Evolutionary conservation across 2,888 invertebrate genomes (phyloP).

Genomic region (Caenorhabditis panamensis): DNA sequence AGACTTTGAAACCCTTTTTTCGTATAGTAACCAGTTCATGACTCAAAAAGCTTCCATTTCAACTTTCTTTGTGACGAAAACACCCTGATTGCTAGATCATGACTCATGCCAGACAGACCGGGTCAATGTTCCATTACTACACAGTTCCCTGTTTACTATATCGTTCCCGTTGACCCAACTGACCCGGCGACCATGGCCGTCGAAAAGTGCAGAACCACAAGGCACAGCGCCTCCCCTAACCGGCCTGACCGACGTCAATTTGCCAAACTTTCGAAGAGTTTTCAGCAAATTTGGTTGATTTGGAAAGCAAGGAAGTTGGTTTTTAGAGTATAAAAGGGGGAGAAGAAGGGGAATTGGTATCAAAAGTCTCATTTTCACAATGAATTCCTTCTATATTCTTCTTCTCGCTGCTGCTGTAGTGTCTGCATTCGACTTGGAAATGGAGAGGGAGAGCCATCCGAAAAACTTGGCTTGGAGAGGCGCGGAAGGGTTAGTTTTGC

Average conservation of each 20-base stretch:
- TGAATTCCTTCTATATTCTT: no score
- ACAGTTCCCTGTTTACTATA: background rate
- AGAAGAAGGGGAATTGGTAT: background rate
- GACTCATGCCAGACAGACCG: no score
- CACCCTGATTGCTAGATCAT: no score
- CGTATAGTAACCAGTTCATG: no score
- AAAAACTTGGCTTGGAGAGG: constrained; percentile 50
- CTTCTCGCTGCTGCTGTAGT: background rate
- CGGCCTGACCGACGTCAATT: background rate
- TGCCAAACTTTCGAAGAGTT: constrained; percentile 9
- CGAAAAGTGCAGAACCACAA: background rate
- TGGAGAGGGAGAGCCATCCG: constrained; percentile 4
- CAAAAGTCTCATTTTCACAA: no score
- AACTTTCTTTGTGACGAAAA: no score
- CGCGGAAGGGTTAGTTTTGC: constrained; percentile 20
- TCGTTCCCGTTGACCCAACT: background rate
- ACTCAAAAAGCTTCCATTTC: no score
- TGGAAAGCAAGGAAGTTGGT: background rate
- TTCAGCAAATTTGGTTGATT: constrained; percentile 8
- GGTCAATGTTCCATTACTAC: no score
- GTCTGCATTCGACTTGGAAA: constrained; percentile 3
- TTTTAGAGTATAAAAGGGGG: background rate
- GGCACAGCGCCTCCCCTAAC: background rate
- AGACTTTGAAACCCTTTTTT: no score
- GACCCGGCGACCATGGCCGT: no score